Percentiles rank a stretch among this genome's conserved stretches.
Evolutionary conservation across 2,797 vertebrate genomes (phyloP).

Genomic region (Columba guinea): DNA sequence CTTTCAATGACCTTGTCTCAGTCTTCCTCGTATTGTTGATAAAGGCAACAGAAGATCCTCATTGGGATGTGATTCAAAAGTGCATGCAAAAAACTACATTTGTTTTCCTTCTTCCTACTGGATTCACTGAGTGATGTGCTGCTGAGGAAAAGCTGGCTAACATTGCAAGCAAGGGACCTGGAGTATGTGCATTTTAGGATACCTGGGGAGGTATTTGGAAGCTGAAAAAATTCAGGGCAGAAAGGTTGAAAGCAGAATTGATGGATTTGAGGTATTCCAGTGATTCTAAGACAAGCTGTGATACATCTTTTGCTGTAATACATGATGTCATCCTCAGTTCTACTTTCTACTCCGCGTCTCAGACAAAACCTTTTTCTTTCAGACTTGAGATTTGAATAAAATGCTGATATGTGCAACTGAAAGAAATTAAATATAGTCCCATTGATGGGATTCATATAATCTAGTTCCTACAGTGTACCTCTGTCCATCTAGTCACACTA

Average conservation of each 20-base stretch:
- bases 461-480: neutral
- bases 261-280: neutral
- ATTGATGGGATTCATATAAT: neutral
- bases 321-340: neutral
- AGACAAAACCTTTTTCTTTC: neutral
- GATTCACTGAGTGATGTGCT: slow-evolving; percentile 24
- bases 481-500: neutral
- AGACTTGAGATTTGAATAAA: neutral
- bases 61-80: neutral
- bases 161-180: neutral
- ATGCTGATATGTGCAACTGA: accelerated
- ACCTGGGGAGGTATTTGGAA: neutral
- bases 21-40: neutral
- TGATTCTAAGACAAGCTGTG: neutral
- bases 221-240: neutral
- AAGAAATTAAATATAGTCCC: neutral
- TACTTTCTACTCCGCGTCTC: neutral
- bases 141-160: slow-evolving; percentile 16
- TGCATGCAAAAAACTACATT: neutral
- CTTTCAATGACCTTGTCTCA: neutral
- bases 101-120: slow-evolving; percentile 29
- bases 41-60: neutral
- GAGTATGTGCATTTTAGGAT: neutral
- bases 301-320: neutral
- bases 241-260: neutral